Evolutionary conservation across 2,797 vertebrate genomes (phyloP), one percentile per base, ranked within the genome.

Genomic region (Euthynnus affinis): DNA sequence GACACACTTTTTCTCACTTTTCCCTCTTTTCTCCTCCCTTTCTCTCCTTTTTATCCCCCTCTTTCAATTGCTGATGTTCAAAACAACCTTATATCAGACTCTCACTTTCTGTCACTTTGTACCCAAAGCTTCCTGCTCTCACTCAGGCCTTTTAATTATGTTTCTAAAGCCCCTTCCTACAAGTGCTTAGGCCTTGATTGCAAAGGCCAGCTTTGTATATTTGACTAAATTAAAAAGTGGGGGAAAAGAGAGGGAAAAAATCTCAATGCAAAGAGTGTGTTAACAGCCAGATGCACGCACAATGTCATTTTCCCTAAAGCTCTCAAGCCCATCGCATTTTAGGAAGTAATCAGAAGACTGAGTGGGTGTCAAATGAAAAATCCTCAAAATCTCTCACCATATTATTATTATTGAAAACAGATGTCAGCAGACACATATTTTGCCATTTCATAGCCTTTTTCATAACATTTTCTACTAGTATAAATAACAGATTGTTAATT

Each of bases 191-290:
- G 73, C 82, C 59, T 89, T 94, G 90, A 94, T 94, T 94, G 91
- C 85, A 90, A 91, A 92, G 90, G 86, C 88, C 91, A 80, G 92
- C 91, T 94, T 93, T 91, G 85, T 85, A 85, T 89, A 90, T 91
- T 85, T 91, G 88, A 92, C 88, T 84, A 91, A 94, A 94, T 93
- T 91, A 92, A 93, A 92, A 91, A 84, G 53, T 46, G 62, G n/a
- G 27, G 27, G 53, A 46, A 55, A 78, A 20, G 34, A 55, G 40
- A 48, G 29, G 27, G 61, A 74, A 72, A 76, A 79, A 77, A 64
- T 18, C 71, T 82, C n/a, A 70, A 81, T 70, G 80, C 74, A 81
- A 65, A 80, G 65, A 80, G 51, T 59, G 53, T 79, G 64, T 86
- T 89, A 69, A 78, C 80, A 83, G 80, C 74, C 81, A 85, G 88